These are phyloP conservation scores for Pungitius pungitius DNA, from an alignment of 2,113 vertebrate genomes.

Conservation along the genomic window DNA sequence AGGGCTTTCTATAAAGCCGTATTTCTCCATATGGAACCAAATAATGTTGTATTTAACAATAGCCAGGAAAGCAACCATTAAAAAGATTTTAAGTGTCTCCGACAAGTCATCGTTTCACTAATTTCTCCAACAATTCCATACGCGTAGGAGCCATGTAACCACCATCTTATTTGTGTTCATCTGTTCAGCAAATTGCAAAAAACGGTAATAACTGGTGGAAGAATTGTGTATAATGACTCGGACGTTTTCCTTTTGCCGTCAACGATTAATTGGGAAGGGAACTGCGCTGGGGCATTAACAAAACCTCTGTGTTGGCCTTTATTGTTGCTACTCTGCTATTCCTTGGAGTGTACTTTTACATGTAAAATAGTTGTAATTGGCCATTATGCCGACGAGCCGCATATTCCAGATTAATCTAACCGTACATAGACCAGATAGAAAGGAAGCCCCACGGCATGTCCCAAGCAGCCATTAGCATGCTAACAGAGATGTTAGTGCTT, in stretches of 20 bases:
- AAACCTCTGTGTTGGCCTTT: conserved; percentile 43
- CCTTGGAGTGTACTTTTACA: conserved; percentile 63
- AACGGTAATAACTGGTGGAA: conserved; percentile 7
- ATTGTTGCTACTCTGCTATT: conserved; percentile 39
- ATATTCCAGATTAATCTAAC: conserved; percentile 56
- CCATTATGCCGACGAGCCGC: conserved; percentile 54
- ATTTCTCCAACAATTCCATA: background rate
- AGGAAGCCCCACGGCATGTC: conserved; percentile 55
- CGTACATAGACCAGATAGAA: conserved; percentile 49
- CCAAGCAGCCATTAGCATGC: conserved; percentile 66
- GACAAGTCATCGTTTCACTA: background rate
- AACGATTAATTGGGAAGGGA: conserved; percentile 41
- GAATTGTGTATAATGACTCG: conserved; percentile 17
- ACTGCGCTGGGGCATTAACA: conserved; percentile 33
- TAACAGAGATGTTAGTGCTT: conserved; percentile 61
- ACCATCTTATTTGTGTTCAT: background rate
- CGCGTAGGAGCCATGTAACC: background rate
- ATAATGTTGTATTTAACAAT: background rate
- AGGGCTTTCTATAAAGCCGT: background rate
- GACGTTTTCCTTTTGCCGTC: conserved; percentile 29
- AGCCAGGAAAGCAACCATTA: background rate
- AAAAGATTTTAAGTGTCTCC: background rate
- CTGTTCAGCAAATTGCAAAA: background rate
- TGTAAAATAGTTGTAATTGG: conserved; percentile 69
- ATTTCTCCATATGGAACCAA: no score